Percentiles rank a stretch among this genome's conserved stretches.
These are phyloP conservation scores for Agrochola litura DNA, from an alignment of 2,888 invertebrate species.

Conservation along the genomic window DNA sequence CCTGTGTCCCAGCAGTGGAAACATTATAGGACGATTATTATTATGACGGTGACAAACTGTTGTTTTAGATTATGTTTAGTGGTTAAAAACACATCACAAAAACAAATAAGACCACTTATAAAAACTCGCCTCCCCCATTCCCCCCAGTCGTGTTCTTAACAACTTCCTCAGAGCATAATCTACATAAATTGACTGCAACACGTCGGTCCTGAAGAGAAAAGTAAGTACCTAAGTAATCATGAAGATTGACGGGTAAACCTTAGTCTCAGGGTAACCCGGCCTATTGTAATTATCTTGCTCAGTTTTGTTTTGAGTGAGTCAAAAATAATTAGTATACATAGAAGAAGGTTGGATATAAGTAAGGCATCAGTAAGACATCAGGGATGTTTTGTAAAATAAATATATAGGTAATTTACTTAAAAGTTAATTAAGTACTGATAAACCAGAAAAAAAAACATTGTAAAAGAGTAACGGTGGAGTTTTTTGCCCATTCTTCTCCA, in stretches of 20 bases:
- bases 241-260: slow-evolving; percentile 5
- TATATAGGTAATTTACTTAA: background rate
- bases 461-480: too few species aligned
- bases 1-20: too few species aligned
- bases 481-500: too few species aligned
- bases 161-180: slow-evolving; percentile 26
- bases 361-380: too few species aligned
- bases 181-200: slow-evolving; percentile 31
- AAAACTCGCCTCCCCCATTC: background rate
- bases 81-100: background rate
- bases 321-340: background rate
- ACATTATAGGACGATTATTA: too few species aligned
- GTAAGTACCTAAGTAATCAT: slow-evolving; percentile 17
- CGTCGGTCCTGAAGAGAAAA: slow-evolving; percentile 1
- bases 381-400: background rate
- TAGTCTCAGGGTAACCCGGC: background rate
- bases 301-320: background rate
- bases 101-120: slow-evolving; percentile 6
- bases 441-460: too few species aligned
- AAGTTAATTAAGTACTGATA: background rate
- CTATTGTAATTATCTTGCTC: slow-evolving; percentile 19
- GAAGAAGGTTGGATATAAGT: background rate
- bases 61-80: background rate
- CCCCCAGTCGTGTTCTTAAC: slow-evolving; percentile 7
- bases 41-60: background rate